phyloP scores from a whole-genome alignment of 2,113 vertebrate genomes.

The Thymallus thymallus region DNA sequence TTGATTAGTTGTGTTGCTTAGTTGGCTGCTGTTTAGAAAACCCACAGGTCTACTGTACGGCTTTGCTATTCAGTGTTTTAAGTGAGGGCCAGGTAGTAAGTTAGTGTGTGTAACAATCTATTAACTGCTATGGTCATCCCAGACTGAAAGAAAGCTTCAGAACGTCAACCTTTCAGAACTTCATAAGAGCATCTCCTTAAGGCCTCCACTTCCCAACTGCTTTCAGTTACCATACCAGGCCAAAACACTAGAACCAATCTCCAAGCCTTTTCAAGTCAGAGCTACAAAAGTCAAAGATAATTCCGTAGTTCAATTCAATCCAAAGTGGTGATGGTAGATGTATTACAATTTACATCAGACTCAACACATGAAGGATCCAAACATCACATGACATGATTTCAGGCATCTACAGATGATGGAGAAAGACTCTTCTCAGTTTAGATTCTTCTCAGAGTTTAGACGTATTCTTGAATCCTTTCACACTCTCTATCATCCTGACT shows the following conservation, averaged over 20 bases:
- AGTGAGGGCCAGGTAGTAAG: neutral
- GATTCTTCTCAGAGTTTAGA: conserved; percentile 43
- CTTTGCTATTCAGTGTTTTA: neutral
- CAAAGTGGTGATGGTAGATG: neutral
- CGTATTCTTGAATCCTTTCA: conserved; percentile 44
- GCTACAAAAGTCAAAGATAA: conserved; percentile 23
- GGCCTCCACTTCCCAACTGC: neutral
- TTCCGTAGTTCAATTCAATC: conserved; percentile 16
- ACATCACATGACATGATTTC: conserved; percentile 31
- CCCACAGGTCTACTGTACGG: neutral
- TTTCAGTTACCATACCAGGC: neutral
- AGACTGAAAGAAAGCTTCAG: conserved; percentile 54
- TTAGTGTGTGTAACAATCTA: conserved; percentile 53
- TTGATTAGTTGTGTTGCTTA: conserved; percentile 31
- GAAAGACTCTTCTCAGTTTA: conserved; percentile 41
- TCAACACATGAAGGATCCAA: conserved; percentile 19
- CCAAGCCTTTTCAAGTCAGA: conserved; percentile 1
- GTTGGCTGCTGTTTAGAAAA: conserved; percentile 2
- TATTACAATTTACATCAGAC: neutral
- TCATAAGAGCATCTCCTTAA: neutral
- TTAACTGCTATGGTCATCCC: conserved; percentile 39
- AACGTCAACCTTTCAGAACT: neutral
- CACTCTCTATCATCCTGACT: conserved; percentile 16
- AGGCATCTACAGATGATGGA: conserved; percentile 32
- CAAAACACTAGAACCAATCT: neutral